phyloP scores from a whole-genome alignment of 1,140 invertebrate genomes.

The Drosophila chauvacae region DNA sequence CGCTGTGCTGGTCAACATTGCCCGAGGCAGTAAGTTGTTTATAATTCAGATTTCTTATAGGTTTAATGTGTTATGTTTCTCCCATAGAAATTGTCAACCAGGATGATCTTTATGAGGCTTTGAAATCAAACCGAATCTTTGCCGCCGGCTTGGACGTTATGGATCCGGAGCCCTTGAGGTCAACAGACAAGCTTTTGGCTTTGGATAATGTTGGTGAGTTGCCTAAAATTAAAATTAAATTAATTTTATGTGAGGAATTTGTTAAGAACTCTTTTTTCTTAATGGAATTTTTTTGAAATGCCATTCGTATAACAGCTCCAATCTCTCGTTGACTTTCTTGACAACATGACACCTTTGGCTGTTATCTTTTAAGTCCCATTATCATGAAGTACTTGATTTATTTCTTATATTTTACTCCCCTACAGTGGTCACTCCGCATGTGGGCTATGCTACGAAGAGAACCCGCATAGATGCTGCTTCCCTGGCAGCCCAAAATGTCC shows the following conservation, averaged over 20 bases:
- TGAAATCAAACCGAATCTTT: constrained; percentile 90
- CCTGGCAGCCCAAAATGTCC: constrained; percentile 91
- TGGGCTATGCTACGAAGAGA: constrained; percentile 92
- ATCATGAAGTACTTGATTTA: constrained; percentile 18
- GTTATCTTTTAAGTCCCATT: constrained; percentile 28
- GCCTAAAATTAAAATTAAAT: no score
- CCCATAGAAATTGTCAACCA: constrained; percentile 91
- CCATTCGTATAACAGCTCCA: not conserved
- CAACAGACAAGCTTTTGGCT: constrained; percentile 90
- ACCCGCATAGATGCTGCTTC: constrained; percentile 92
- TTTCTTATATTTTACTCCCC: constrained; percentile 20
- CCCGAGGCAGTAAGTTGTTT: constrained; percentile 88
- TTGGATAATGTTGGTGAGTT: constrained; percentile 92
- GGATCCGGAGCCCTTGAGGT: constrained; percentile 94
- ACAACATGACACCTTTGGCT: constrained; percentile 4
- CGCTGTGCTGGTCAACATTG: constrained; percentile 93
- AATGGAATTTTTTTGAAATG: not conserved
- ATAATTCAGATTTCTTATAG: not conserved
- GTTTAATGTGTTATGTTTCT: constrained; percentile 47
- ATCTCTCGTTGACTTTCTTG: not conserved
- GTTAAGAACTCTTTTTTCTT: not conserved
- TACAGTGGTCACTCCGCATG: constrained; percentile 91
- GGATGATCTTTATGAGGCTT: constrained; percentile 90
- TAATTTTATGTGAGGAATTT: not conserved
- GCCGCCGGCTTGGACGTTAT: constrained; percentile 97